Percentiles rank a stretch among this genome's conserved stretches.
Conservation (phyloP, 1,140 invertebrate species). For the Drosophila arizonae region DNA sequence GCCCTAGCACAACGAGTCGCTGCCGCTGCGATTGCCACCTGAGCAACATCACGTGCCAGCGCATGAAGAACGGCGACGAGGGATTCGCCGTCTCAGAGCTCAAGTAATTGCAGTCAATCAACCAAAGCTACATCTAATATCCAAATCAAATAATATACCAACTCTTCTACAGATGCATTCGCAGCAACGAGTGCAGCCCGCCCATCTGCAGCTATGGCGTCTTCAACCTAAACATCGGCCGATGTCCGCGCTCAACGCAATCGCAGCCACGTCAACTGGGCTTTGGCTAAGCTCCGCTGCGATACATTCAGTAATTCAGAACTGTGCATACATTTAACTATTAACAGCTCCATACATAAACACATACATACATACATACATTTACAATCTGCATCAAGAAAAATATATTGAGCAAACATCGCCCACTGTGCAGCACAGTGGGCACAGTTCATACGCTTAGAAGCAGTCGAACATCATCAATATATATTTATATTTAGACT, state of each 20-base stretch:
- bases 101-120: constrained; percentile 41
- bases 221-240: constrained; percentile 62
- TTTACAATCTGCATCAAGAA: constrained; percentile 5
- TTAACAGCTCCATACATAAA: too few relatives aligned
- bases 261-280: constrained; percentile 43
- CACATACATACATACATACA: constrained; percentile 16
- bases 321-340: constrained; percentile 65
- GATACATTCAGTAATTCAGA: constrained; percentile 45
- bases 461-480: constrained; percentile 1
- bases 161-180: constrained; percentile 60
- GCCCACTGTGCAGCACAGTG: constrained; percentile 22
- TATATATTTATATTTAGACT: neutral
- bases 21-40: constrained; percentile 74
- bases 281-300: constrained; percentile 47
- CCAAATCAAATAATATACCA: neutral
- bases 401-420: constrained; percentile 6
- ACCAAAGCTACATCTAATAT: too few relatives aligned
- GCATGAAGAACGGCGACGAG: constrained; percentile 74
- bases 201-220: constrained; percentile 68
- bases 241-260: constrained; percentile 60
- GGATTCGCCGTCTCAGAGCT: constrained; percentile 73
- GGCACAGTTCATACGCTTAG: constrained; percentile 14
- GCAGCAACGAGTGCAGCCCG: constrained; percentile 48
- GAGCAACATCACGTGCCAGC: constrained; percentile 64
- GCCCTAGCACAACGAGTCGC: constrained; percentile 1